phyloP scores from a whole-genome alignment of 2,797 vertebrate genomes.

The Uromys caudimaculatus region DNA sequence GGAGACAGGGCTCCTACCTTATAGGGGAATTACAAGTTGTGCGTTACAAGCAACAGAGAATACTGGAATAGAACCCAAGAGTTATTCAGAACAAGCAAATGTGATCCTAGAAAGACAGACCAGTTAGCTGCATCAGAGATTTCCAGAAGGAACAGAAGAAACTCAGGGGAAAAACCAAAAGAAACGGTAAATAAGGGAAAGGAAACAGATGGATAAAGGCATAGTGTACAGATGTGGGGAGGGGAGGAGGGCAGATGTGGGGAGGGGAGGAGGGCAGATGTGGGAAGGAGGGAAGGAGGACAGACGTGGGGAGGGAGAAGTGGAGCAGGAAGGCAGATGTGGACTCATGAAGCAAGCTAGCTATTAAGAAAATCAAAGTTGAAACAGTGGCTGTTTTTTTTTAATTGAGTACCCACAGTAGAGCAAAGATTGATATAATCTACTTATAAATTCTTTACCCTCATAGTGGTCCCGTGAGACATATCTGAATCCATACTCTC shows the following conservation, averaged over 20 bases:
- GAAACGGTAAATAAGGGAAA: accelerated
- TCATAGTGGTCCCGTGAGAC: neutral
- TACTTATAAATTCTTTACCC: neutral
- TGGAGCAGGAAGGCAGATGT: neutral
- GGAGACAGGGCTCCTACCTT: neutral
- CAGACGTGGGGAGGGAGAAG: neutral
- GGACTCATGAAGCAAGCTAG: neutral
- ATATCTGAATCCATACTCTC: neutral
- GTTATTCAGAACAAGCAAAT: neutral
- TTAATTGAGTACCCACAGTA: neutral
- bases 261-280: neutral
- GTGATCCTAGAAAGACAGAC: neutral
- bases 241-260: neutral
- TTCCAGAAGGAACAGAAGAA: neutral
- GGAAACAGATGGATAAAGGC: neutral
- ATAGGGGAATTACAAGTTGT: neutral
- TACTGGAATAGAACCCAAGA: neutral
- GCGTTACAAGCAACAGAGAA: neutral
- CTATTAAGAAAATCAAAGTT: neutral
- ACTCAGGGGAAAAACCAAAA: neutral
- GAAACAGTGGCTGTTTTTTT: neutral
- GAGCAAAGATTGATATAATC: neutral
- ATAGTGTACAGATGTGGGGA: too few relatives aligned
- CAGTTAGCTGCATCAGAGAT: neutral
- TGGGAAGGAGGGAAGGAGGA: neutral